These are phyloP conservation scores for Puffinus mauretanicus DNA, from an alignment of 2,113 vertebrate species.

Conservation along the genomic window DNA sequence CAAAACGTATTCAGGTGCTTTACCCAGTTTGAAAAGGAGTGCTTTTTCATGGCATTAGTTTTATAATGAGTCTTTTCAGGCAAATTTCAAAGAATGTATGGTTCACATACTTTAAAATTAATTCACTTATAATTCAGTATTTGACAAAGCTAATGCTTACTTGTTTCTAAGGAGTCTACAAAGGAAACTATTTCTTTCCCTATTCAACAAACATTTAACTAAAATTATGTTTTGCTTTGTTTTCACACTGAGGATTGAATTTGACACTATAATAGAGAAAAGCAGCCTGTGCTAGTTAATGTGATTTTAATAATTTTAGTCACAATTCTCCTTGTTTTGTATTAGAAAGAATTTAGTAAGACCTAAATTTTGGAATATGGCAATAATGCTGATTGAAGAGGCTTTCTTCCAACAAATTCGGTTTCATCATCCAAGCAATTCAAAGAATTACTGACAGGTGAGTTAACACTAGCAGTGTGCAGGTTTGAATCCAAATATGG, in stretches of 20 bases:
- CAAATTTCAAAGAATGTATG: conserved; percentile 72
- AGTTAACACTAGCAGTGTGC: background rate
- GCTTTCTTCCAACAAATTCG: background rate
- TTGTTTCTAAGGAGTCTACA: conserved; percentile 71
- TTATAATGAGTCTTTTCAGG: conserved; percentile 68
- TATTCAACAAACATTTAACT: conserved; percentile 63
- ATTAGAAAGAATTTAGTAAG: background rate
- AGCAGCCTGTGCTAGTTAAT: background rate
- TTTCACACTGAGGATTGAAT: conserved; percentile 53
- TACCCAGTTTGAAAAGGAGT: conserved; percentile 52
- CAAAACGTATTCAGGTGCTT: conserved; percentile 65
- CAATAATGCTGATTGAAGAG: background rate
- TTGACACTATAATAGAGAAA: conserved; percentile 15
- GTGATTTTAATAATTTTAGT: background rate
- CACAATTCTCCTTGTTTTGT: background rate
- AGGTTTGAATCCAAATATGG: background rate
- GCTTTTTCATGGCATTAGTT: conserved; percentile 60
- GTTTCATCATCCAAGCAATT: background rate
- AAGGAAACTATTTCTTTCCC: conserved; percentile 72
- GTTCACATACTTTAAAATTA: conserved; percentile 71
- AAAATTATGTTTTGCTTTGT: conserved; percentile 55
- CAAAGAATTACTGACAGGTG: background rate
- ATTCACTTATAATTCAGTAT: conserved; percentile 70
- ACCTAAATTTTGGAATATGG: background rate
- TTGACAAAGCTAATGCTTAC: conserved; percentile 70